Evolutionary conservation across 2,113 vertebrate genomes (phyloP).

Genomic region (Eolophus roseicapilla): DNA sequence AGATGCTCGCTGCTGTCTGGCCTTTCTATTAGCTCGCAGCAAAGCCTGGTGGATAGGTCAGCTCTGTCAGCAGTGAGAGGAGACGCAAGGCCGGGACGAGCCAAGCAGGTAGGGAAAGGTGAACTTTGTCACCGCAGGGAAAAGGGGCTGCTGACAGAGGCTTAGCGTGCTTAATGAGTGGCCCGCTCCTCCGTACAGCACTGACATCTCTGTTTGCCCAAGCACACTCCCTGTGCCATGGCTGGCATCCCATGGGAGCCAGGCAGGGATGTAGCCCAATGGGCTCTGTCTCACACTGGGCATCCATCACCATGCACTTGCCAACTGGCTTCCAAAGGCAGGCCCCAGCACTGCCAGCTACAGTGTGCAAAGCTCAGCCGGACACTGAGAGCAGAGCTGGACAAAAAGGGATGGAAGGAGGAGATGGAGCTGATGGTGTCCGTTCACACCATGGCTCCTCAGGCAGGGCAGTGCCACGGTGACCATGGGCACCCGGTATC

Average conservation of each 20-base stretch:
- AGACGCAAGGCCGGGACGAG: neutral
- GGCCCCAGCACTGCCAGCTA: neutral
- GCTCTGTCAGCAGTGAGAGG: neutral
- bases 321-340: neutral
- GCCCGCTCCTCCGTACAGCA: neutral
- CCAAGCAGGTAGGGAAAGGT: neutral
- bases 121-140: neutral
- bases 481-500: fast-evolving
- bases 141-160: neutral
- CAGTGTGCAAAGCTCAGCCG: neutral
- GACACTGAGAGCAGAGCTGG: neutral
- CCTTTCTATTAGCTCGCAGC: neutral
- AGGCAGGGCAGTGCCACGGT: fast-evolving
- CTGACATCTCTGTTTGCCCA: conserved; percentile 1
- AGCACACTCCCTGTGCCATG: neutral
- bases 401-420: neutral
- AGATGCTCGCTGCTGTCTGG: neutral
- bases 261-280: neutral
- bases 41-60: neutral
- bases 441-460: fast-evolving
- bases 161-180: neutral
- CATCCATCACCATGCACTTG: fast-evolving
- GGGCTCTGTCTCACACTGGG: neutral
- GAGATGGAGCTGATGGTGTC: neutral
- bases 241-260: fast-evolving